Percentiles rank a stretch among this genome's conserved stretches.
phyloP scores from a whole-genome alignment of 2,797 vertebrate species.

The Myotis findleyi region DNA sequence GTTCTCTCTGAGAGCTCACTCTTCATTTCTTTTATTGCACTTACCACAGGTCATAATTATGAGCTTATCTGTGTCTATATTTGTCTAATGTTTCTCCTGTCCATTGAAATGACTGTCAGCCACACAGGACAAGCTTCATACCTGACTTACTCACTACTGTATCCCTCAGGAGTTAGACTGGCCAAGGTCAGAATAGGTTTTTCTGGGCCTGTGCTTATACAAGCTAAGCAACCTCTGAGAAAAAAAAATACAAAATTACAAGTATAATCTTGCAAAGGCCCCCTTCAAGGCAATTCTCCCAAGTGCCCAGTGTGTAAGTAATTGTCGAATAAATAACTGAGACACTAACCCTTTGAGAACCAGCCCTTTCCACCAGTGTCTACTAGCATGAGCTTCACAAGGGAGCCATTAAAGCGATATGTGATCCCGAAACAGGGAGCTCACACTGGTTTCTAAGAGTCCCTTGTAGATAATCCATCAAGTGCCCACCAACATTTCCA shows the following conservation, averaged over 20 bases:
- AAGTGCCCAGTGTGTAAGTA: not conserved
- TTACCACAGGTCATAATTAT: not conserved
- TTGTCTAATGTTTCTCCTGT: not conserved
- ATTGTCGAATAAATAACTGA: not conserved
- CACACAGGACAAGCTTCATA: not conserved
- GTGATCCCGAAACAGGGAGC: not conserved
- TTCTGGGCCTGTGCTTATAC: not conserved
- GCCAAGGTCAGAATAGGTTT: not conserved
- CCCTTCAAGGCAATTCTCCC: not conserved
- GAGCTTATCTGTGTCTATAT: not conserved
- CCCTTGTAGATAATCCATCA: not conserved
- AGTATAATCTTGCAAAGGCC: not conserved
- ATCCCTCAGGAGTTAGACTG: not conserved
- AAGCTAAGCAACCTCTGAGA: not conserved
- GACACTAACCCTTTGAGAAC: not conserved
- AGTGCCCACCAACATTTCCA: not conserved
- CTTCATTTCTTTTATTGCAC: not conserved
- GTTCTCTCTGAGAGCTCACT: not conserved
- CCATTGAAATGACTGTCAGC: not conserved
- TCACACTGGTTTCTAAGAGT: not conserved
- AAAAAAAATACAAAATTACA: slow-evolving; percentile 19
- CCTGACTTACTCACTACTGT: not conserved
- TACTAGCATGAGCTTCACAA: not conserved
- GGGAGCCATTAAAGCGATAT: not conserved
- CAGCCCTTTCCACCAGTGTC: not conserved